Evolutionary conservation across 2,888 invertebrate species (phyloP), one percentile per base, ranked within the genome.

Genomic region (Atrina japonica): DNA sequence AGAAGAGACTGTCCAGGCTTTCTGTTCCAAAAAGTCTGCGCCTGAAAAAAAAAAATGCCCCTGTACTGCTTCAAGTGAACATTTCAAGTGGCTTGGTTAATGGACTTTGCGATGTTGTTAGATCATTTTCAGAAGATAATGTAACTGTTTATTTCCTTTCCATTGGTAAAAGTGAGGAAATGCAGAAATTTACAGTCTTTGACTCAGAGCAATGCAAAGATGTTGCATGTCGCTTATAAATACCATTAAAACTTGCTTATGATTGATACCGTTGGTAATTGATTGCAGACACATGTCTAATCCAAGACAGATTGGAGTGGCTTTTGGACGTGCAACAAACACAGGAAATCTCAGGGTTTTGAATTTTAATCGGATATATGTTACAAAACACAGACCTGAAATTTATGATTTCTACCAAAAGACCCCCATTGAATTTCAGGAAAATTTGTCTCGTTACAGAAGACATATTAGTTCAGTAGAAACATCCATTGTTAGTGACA

Each of bases 291-390:
- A 64, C 23, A 64, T 64, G 56, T 30, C 11, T 16, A 41, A 49
- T 18, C 49, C 47, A n/a, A 64, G 70, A 18, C 64, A 70, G 23
- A 27, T 70, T 40, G 55, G 23, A 14, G 70, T 70, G 18, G 70
- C 64, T 30, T 14, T 70, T 14, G 43, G 64, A n/a, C 7, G 70
- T 35, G 64, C 29, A 45, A 64, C n/a, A 56, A 21, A 21, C 5
- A 55, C 47, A 7, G 55, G 27, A 21, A 45, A 45, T 9, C 49
- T 68, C 14, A 23, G 27, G 40, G 43, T 68, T 5, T 2, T 61
- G 7, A 60, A 68, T 25, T 68, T 61, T 35, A 40, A 52, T 21
- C 35, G n/a, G 11, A 41, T 18, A n/a, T 25, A 61, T 23, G 40
- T 61, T 11, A 60, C 16, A 49, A 25, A 30, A 29, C 66, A 56